Conservation (phyloP, 2,113 vertebrate genomes). For the Oreochromis tanganicae region DNA sequence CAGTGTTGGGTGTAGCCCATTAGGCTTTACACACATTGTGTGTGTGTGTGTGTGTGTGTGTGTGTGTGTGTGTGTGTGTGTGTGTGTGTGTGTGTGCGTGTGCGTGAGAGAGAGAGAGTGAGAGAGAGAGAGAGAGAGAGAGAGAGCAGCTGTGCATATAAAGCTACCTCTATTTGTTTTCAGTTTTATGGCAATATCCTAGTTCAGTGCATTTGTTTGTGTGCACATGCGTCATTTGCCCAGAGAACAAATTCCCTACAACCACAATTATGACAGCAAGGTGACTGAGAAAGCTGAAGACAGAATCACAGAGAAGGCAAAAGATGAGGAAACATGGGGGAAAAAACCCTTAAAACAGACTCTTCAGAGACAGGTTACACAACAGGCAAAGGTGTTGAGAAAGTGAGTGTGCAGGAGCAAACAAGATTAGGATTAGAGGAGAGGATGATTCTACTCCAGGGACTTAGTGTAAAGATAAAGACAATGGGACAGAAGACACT, state of each 20-base stretch:
- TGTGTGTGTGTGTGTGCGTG: background rate
- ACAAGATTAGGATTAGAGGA: constrained; percentile 60
- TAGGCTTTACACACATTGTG: background rate
- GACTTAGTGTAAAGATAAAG: constrained; percentile 19
- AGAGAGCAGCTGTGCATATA: background rate
- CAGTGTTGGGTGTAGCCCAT: background rate
- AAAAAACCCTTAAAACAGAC: rapidly evolving
- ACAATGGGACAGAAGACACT: constrained; percentile 30
- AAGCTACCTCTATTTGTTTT: background rate
- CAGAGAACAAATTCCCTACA: background rate
- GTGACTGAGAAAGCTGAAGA: background rate
- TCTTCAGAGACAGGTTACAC: background rate
- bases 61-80: background rate
- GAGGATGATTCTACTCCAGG: constrained; percentile 33
- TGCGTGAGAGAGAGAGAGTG: background rate
- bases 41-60: background rate
- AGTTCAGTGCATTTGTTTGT: background rate
- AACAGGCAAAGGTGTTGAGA: background rate
- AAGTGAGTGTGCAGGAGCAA: constrained; percentile 13
- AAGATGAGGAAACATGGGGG: background rate
- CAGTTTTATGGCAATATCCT: background rate
- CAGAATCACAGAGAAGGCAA: background rate
- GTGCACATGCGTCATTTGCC: background rate
- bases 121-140: background rate
- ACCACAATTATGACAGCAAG: background rate